Conservation (phyloP, 1,140 invertebrate species). For the Scylla paramamosain region DNA sequence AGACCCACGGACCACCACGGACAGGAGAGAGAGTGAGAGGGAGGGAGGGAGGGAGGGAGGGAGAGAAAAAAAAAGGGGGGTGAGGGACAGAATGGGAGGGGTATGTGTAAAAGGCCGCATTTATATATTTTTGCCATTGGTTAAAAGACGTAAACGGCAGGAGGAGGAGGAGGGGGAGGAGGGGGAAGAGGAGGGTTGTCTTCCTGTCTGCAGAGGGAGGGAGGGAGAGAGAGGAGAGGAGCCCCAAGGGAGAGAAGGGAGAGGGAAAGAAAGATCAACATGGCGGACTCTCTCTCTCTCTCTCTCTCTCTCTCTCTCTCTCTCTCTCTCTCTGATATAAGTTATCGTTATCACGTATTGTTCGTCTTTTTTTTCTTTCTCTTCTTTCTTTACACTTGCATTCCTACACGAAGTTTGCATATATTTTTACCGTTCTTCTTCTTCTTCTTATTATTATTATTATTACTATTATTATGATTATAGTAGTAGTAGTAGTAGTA, state of each 20-base stretch:
- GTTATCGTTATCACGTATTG: background rate
- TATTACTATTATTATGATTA: background rate
- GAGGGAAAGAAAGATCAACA: background rate
- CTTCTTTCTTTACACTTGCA: background rate
- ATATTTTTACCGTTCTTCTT: background rate
- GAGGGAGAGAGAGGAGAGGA: background rate
- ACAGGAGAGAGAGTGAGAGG: background rate
- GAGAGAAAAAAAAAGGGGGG: background rate
- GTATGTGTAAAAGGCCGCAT: background rate
- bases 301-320: background rate
- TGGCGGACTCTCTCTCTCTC: background rate
- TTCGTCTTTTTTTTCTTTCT: background rate
- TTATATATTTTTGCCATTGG: conserved; percentile 28
- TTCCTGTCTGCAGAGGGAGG: background rate
- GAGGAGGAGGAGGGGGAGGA: background rate
- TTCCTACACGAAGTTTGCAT: background rate
- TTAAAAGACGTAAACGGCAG: conserved; percentile 30
- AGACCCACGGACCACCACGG: background rate
- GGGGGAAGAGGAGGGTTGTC: background rate
- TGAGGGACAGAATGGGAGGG: background rate
- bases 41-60: background rate
- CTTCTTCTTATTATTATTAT: background rate
- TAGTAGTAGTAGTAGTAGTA: background rate
- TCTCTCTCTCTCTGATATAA: background rate
- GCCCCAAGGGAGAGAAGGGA: background rate